Evolutionary conservation across 2,797 vertebrate species (phyloP), one percentile per base, ranked within the genome.

Genomic region (Caiman crocodilus): DNA sequence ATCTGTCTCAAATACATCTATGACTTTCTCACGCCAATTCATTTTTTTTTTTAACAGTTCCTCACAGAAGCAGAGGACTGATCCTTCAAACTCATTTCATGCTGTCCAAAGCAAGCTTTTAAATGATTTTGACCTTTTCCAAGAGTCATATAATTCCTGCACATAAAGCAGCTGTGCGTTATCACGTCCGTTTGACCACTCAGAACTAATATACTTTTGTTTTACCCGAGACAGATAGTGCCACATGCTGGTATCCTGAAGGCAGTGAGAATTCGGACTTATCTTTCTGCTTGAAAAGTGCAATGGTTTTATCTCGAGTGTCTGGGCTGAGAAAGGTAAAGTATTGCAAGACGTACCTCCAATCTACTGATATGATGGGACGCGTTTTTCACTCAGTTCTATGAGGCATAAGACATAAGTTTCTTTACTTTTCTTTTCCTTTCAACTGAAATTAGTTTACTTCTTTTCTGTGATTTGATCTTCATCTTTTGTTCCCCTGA

Each of bases 401-500:
- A 30, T 5, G 11, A 15, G 58, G 73, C 81, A 76, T 1, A 76
- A 63, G 21, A 57, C 6, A 76, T 14, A 28, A 5, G 6, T 63
- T 80, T 63, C 12, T 69, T 30, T 11, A 3, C 6, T 6, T 2
- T 0, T 1, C 6, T 17, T 18, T 67, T 69, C 16, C 30, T 6
- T 23, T 9, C 67, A 42, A 23, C 76, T 80, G 7, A 20, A 80
- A 76, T 50, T 56, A 63, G 67, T 32, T 79, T 25, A 3, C 25
- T 67, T 75, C 11, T 76, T 80, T 80, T 16, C 9, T 71, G 7
- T 63, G 14, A 1, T 69, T 76, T 71, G 26, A 76, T 14, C 30
- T 76, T 84, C 71, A 14, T 13, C 69, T 73, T 91, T 80, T 57
- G 16, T 79, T 84, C 76, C 61, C 16, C 28, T 75, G 42, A 65